phyloP scores from a whole-genome alignment of 2,888 invertebrate species.

The Teinopalpus imperialis region DNA sequence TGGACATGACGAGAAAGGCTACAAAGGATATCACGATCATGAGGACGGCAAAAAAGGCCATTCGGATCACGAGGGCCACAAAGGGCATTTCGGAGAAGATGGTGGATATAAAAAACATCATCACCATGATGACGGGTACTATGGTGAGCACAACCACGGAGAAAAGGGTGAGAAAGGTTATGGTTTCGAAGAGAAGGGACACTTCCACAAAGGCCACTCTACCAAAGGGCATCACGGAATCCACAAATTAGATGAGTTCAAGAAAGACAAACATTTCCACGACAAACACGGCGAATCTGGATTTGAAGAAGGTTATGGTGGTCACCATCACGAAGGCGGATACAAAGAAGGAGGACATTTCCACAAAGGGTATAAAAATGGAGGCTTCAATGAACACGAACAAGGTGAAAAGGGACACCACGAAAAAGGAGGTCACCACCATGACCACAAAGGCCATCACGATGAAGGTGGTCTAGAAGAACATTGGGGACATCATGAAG shows the following conservation, averaged over 20 bases:
- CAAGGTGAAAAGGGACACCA: conserved; percentile 90
- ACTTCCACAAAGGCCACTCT: conserved; percentile 91
- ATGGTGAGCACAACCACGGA: conserved; percentile 83
- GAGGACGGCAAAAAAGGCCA: conserved; percentile 87
- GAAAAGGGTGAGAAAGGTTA: conserved; percentile 85
- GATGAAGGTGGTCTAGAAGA: conserved; percentile 88
- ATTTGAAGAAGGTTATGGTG: conserved; percentile 90
- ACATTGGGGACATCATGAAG: conserved; percentile 86
- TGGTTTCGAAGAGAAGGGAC: conserved; percentile 81
- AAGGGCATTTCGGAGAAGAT: conserved; percentile 82
- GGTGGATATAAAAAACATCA: conserved; percentile 84
- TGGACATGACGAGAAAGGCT: conserved; percentile 85
- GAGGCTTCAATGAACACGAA: conserved; percentile 88
- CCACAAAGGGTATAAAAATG: conserved; percentile 90
- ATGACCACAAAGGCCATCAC: conserved; percentile 89
- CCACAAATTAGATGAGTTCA: conserved; percentile 92
- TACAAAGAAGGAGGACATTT: conserved; percentile 90
- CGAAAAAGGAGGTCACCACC: conserved; percentile 89
- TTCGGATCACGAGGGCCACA: conserved; percentile 84
- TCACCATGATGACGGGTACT: conserved; percentile 85
- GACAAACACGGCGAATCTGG: conserved; percentile 92
- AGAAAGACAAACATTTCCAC: conserved; percentile 93
- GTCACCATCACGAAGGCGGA: conserved; percentile 87
- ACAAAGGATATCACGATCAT: conserved; percentile 85
- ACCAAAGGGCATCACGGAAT: conserved; percentile 93